Conservation (phyloP, 1,140 invertebrate species). For the Drosophila pruinosa region DNA sequence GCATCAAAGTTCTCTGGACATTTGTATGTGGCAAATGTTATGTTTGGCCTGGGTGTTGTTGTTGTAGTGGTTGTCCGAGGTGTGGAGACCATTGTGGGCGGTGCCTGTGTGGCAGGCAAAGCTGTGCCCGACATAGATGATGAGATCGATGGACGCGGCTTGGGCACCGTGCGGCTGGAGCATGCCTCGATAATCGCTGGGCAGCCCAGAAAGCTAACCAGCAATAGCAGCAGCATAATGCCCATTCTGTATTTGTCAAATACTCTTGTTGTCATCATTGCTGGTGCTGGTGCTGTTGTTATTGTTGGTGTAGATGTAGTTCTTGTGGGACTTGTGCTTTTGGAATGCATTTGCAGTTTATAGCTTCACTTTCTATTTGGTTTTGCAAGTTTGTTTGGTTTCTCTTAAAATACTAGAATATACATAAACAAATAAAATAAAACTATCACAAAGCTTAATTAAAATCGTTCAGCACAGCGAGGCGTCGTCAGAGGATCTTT, state of each 20-base stretch:
- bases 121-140: slow-evolving; percentile 68
- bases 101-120: slow-evolving; percentile 82
- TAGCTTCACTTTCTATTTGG: slow-evolving; percentile 32
- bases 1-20: slow-evolving; percentile 95
- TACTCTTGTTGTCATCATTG: slow-evolving; percentile 15
- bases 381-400: slow-evolving; percentile 39
- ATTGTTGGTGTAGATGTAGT: not conserved
- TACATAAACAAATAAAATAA: slow-evolving; percentile 27
- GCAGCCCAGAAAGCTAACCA: slow-evolving; percentile 47
- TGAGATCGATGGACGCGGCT: slow-evolving; percentile 86
- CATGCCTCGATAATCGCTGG: slow-evolving; percentile 86
- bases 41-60: slow-evolving; percentile 91
- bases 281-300: slow-evolving; percentile 12
- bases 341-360: slow-evolving; percentile 45
- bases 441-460: slow-evolving; percentile 63
- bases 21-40: slow-evolving; percentile 96
- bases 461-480: slow-evolving; percentile 34
- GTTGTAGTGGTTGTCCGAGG: slow-evolving; percentile 85
- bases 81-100: slow-evolving; percentile 41
- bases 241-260: slow-evolving; percentile 47
- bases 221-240: slow-evolving; percentile 37
- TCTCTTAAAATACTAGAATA: slow-evolving; percentile 42
- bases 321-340: slow-evolving; percentile 32
- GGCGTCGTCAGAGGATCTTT: slow-evolving; percentile 65
- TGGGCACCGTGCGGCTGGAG: slow-evolving; percentile 93